A percentile compares a stretch with the other conserved stretches of the same genome.
Evolutionary conservation across 2,113 vertebrate species (phyloP).

Genomic region (Cyanistes caeruleus): DNA sequence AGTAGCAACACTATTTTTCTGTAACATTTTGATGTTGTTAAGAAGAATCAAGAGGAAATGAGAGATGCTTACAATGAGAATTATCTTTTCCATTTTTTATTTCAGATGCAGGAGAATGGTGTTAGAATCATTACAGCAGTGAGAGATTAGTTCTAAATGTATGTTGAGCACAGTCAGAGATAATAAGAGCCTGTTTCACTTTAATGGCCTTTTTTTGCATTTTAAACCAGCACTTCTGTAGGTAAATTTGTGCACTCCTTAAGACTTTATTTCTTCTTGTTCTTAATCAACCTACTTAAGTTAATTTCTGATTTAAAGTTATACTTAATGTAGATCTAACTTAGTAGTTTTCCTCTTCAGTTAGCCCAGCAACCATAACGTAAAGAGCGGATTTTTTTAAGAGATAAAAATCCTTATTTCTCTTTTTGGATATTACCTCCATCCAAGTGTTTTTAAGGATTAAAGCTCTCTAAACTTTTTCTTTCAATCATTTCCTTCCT

Average conservation of each 20-base stretch:
- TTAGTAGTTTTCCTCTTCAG: neutral
- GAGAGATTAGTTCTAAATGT: neutral
- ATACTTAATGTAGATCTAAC: neutral
- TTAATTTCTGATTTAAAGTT: neutral
- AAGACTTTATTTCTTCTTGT: neutral
- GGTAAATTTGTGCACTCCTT: neutral
- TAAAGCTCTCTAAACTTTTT: neutral
- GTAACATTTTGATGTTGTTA: neutral
- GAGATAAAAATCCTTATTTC: neutral
- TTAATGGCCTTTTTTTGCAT: neutral
- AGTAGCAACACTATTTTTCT: neutral
- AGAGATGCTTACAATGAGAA: neutral
- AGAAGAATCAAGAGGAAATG: neutral
- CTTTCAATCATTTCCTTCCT: neutral
- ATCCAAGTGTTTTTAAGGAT: neutral
- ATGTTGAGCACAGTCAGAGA: neutral
- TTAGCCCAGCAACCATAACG: neutral
- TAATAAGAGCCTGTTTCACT: neutral
- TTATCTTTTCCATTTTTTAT: neutral
- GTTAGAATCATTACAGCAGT: neutral
- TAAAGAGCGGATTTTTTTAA: neutral
- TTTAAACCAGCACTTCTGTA: neutral
- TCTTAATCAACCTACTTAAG: neutral
- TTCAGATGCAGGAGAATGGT: neutral
- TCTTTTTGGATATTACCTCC: neutral